Evolutionary conservation across 1,140 invertebrate species (phyloP).

Genomic region (Rhagoletis zephyria): DNA sequence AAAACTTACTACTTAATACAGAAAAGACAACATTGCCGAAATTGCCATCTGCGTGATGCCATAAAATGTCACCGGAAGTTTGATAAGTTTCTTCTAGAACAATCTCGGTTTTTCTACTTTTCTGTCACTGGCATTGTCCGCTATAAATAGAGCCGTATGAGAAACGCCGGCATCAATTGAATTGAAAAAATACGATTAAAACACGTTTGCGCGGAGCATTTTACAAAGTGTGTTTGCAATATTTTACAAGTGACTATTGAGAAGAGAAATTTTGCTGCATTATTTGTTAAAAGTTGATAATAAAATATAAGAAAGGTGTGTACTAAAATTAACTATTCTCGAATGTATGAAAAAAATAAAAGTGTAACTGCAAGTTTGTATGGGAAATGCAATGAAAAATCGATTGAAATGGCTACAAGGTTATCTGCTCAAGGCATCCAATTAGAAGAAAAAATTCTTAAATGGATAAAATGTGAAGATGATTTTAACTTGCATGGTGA

Average conservation of each 20-base stretch:
- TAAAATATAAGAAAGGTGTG: slow-evolving; percentile 29
- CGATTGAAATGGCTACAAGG: not conserved
- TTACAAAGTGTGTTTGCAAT: not conserved
- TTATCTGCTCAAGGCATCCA: not conserved
- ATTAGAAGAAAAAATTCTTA: too few species aligned
- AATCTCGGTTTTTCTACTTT: slow-evolving; percentile 52
- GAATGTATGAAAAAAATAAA: too few species aligned
- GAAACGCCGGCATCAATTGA: slow-evolving; percentile 53
- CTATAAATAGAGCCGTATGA: slow-evolving; percentile 51
- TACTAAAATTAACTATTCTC: not conserved
- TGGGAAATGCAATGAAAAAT: not conserved
- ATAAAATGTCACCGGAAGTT: slow-evolving; percentile 52
- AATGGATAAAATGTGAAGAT: too few species aligned
- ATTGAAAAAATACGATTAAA: slow-evolving; percentile 42
- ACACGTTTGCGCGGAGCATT: not conserved
- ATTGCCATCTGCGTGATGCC: slow-evolving; percentile 36
- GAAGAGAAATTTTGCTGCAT: not conserved
- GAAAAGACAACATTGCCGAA: not conserved
- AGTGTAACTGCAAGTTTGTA: too few species aligned
- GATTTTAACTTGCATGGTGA: too few species aligned
- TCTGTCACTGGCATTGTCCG: slow-evolving; percentile 14
- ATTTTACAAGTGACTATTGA: slow-evolving; percentile 25
- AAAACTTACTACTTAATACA: not conserved
- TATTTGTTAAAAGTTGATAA: not conserved
- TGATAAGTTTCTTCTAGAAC: slow-evolving; percentile 57